These are phyloP conservation scores for Scaptomyza graminum DNA, from an alignment of 1,140 invertebrate genomes.

Conservation along the genomic window DNA sequence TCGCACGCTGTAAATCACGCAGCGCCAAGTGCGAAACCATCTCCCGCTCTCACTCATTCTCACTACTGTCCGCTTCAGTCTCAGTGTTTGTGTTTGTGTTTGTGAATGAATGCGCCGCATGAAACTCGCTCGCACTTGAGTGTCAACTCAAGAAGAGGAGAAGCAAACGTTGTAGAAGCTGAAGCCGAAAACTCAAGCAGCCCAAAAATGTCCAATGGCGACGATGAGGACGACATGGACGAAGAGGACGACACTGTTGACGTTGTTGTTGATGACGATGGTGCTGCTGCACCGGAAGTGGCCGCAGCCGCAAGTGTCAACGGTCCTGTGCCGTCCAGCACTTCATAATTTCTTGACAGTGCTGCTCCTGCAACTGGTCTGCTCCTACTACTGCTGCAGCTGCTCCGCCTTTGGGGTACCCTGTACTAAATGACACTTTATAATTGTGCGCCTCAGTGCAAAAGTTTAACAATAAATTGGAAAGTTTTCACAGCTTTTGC, in stretches of 20 bases:
- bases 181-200: constrained; percentile 1
- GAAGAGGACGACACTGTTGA: constrained; percentile 17
- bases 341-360: constrained; percentile 80
- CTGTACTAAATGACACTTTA: constrained; percentile 80
- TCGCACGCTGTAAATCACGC: constrained; percentile 79
- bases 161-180: neutral
- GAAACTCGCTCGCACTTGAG: constrained; percentile 75
- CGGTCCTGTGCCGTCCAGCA: constrained; percentile 64
- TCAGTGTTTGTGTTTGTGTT: constrained; percentile 23
- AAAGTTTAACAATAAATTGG: constrained; percentile 83
- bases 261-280: constrained; percentile 54
- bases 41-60: constrained; percentile 9
- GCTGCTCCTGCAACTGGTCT: constrained; percentile 13
- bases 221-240: constrained; percentile 11
- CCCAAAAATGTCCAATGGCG: constrained; percentile 71
- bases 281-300: constrained; percentile 66
- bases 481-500: constrained; percentile 67
- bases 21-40: constrained; percentile 56
- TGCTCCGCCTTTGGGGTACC: constrained; percentile 40
- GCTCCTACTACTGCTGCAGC: constrained; percentile 18
- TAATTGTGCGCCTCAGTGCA: constrained; percentile 80
- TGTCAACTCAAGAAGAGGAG: constrained; percentile 52
- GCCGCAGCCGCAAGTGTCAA: constrained; percentile 76
- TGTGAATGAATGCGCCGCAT: constrained; percentile 67
- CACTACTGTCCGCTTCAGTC: neutral